Evolutionary conservation across 37 sponge, comb jelly and placozoan species (phyloP).

Genomic region (Axinella damicornis): DNA sequence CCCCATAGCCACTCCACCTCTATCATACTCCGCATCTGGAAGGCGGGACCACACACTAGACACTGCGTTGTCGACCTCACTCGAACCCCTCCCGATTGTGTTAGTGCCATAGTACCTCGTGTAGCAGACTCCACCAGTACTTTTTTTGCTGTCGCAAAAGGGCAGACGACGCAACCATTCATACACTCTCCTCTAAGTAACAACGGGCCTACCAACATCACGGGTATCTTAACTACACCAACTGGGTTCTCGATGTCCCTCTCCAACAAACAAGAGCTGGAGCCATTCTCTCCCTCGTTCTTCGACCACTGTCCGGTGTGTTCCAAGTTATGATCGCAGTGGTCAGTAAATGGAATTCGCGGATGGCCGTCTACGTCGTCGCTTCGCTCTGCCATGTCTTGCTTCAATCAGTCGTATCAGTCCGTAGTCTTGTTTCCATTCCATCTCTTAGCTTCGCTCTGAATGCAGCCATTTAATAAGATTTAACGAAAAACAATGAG

Average conservation of each 20-base stretch:
- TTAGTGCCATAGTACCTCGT: conserved; percentile 69
- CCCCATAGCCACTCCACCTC: conserved; percentile 49
- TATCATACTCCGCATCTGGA: conserved; percentile 12
- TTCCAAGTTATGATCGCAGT: conserved; percentile 56
- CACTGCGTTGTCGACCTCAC: conserved; percentile 16
- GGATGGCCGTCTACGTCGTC: conserved; percentile 86
- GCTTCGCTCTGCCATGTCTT: too few relatives aligned
- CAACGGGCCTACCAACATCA: conserved; percentile 70
- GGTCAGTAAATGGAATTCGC: conserved; percentile 64
- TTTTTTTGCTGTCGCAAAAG: conserved; percentile 81
- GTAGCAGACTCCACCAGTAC: conserved; percentile 84
- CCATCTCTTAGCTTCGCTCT: too few relatives aligned
- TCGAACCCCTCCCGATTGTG: conserved; percentile 67
- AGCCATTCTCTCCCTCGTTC: conserved; percentile 55
- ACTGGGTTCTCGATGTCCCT: conserved; percentile 82
- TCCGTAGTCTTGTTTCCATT: too few relatives aligned
- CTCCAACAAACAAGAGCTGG: conserved; percentile 63
- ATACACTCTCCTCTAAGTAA: conserved; percentile 61
- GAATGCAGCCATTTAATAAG: too few relatives aligned
- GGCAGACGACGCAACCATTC: conserved; percentile 61
- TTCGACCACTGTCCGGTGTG: conserved; percentile 79
- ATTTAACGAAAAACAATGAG: too few relatives aligned
- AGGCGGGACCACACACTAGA: conserved; percentile 55
- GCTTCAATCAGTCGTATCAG: too few relatives aligned
- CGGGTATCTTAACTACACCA: conserved; percentile 74